Evolutionary conservation across 2,797 vertebrate species (phyloP).

Genomic region (Oceanodroma leucorhoa): DNA sequence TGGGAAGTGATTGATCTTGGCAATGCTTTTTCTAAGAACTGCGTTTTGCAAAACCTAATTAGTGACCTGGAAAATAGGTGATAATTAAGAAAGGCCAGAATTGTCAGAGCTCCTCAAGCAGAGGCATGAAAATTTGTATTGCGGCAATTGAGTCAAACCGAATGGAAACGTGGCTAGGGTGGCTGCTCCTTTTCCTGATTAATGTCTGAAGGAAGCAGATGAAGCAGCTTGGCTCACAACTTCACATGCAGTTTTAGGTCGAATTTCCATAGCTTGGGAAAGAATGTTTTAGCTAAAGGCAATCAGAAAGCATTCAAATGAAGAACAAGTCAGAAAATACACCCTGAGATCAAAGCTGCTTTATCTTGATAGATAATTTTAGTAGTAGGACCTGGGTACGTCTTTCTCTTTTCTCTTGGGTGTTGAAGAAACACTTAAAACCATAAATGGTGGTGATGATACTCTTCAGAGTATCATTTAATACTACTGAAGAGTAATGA

Average conservation of each 20-base stretch:
- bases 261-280: not conserved
- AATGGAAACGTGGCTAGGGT: not conserved
- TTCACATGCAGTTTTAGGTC: not conserved
- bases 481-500: too few species aligned
- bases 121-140: not conserved
- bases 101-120: not conserved
- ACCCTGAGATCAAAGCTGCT: not conserved
- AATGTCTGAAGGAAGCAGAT: not conserved
- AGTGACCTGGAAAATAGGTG: slow-evolving; percentile 4
- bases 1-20: not conserved
- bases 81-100: not conserved
- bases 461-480: not conserved
- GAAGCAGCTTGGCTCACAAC: not conserved
- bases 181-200: not conserved
- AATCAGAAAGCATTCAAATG: not conserved
- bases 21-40: not conserved
- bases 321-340: not conserved
- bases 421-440: not conserved
- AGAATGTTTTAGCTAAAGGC: not conserved
- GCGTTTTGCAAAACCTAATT: not conserved
- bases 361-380: not conserved
- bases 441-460: not conserved
- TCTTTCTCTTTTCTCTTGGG: not conserved
- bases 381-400: not conserved
- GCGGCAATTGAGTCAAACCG: not conserved